phyloP scores from a whole-genome alignment of 2,797 vertebrate species.

The Hirundo rustica region DNA sequence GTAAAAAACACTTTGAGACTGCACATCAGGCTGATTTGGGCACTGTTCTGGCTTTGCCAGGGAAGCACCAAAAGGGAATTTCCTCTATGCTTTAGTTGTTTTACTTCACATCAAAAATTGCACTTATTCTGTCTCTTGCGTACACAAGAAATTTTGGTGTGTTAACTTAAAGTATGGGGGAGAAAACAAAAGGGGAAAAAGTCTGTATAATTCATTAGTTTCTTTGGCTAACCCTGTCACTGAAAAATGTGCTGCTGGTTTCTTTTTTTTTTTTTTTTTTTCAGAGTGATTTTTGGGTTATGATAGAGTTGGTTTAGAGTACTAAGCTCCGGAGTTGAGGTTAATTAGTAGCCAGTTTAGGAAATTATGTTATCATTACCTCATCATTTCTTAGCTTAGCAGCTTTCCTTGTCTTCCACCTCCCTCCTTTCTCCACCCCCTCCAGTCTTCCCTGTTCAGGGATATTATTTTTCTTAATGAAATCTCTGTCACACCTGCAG shows the following conservation, averaged over 20 bases:
- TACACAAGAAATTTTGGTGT: neutral
- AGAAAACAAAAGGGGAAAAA: fast-evolving
- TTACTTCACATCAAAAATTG: neutral
- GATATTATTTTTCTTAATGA: constrained; percentile 33
- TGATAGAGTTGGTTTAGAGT: neutral
- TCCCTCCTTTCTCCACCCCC: neutral
- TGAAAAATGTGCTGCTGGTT: neutral
- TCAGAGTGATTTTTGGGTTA: neutral
- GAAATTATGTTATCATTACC: constrained; percentile 63
- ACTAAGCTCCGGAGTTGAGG: constrained; percentile 17
- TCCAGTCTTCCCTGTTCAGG: neutral
- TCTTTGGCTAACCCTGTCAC: neutral
- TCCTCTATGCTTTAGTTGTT: neutral
- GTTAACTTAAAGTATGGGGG: neutral
- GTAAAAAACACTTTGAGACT: neutral
- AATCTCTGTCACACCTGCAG: neutral
- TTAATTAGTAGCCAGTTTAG: constrained; percentile 64
- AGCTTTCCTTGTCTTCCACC: neutral
- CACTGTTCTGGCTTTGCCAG: neutral
- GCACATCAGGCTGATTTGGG: neutral
- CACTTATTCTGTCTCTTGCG: neutral
- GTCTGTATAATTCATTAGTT: neutral
- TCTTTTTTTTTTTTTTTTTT: neutral
- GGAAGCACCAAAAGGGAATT: neutral
- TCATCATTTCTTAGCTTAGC: constrained; percentile 38